Conservation (phyloP, 2,888 invertebrate species). For the Agrochola circellaris region DNA sequence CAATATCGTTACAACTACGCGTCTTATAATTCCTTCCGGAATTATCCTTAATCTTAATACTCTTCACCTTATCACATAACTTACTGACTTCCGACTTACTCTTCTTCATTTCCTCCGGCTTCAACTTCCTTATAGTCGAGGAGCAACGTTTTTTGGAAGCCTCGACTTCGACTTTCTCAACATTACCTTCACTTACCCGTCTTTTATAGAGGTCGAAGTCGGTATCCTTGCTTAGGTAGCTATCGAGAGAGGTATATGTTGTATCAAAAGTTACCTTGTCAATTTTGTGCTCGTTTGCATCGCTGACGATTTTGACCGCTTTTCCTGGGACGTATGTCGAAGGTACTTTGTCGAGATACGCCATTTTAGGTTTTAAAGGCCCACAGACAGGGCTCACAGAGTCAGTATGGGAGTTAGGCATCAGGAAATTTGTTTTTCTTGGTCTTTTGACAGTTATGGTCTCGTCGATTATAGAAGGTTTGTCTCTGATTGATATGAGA, state of each 20-base stretch:
- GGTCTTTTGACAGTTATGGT: conserved; percentile 82
- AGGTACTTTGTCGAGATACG: conserved; percentile 84
- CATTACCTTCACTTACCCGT: conserved; percentile 85
- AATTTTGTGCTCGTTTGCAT: conserved; percentile 84
- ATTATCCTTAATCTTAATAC: conserved; percentile 84
- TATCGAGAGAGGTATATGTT: conserved; percentile 88
- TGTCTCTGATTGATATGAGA: conserved; percentile 84
- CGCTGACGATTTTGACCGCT: conserved; percentile 93
- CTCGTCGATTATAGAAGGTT: conserved; percentile 82
- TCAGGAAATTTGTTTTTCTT: conserved; percentile 81
- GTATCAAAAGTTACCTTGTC: conserved; percentile 85
- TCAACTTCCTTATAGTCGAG: conserved; percentile 83
- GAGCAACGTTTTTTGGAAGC: conserved; percentile 84
- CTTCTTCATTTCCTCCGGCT: conserved; percentile 85
- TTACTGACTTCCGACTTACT: conserved; percentile 89
- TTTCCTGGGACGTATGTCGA: conserved; percentile 92
- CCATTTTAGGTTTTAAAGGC: conserved; percentile 83
- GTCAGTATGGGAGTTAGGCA: conserved; percentile 81
- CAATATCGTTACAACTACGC: conserved; percentile 91
- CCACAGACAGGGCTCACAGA: conserved; percentile 80
- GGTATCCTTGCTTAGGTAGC: conserved; percentile 87
- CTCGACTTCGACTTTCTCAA: conserved; percentile 71
- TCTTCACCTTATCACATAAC: conserved; percentile 86
- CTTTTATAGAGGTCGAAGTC: conserved; percentile 81
- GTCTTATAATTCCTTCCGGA: conserved; percentile 83